Evolutionary conservation across 2,113 vertebrate species (phyloP), one percentile per base, ranked within the genome.

Genomic region (Spilogale gracilis): DNA sequence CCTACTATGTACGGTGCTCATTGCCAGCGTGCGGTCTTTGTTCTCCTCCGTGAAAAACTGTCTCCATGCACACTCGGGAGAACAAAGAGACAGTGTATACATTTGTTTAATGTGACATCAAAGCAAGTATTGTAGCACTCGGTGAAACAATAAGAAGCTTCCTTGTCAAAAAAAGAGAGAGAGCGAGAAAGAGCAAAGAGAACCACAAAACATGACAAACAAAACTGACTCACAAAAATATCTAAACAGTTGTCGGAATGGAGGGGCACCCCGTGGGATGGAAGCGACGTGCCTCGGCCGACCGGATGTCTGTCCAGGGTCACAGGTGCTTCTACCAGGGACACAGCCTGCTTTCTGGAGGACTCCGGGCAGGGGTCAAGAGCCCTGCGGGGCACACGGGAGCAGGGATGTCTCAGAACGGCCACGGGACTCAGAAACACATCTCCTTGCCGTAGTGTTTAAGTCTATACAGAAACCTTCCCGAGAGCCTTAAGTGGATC

Each of bases 1-100:
- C 98, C 98, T 99, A 98, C 99, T 99, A 98, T 99, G 99, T 99
- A 99, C 99, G 99, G 99, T 99, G 99, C 99, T 99, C 98, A 99
- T 98, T 98, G 99, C 99, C 98, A 98, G 98, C 98, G 98, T 98
- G 98, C 96, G 97, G 98, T 98, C 99, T 99, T 99, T 99, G 98
- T 98, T 99, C 98, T 98, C 99, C 98, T 98, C 90, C 98, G 97
- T 98, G 98, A 98, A 98, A 98, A 98, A 99, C 98, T 98, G 99
- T 97, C 98, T 98, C 97, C 98, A 89, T 96, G 98, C 97, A 97
- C 98, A 98, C 98, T 98, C 97, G 97, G 98, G 98, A 98, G 99
- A 99, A 99, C 99, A 99, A 99, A 99, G 99, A 98, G 98, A 99
- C 99, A 98, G 98, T 99, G 98, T 99, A 98, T 98, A 98, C 98